A percentile compares a stretch with the other conserved stretches of the same genome.
Evolutionary conservation across 2,888 invertebrate species (phyloP).

Genomic region (Galeopsomyia nigrocyanea): DNA sequence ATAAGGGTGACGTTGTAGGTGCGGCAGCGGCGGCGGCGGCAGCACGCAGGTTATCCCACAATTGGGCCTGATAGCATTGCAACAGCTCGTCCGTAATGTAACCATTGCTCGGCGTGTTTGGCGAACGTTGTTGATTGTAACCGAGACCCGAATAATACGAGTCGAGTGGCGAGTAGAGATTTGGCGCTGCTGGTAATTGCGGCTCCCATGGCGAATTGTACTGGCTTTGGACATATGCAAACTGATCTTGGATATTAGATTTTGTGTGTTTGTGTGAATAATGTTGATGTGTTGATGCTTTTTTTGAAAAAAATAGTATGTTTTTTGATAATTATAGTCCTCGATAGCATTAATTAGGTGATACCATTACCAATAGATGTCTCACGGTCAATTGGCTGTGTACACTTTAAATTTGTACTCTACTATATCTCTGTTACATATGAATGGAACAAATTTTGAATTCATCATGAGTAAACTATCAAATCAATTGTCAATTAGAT

Average conservation of each 20-base stretch:
- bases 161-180: conserved; percentile 59
- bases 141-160: conserved; percentile 54
- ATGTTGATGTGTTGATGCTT: no score
- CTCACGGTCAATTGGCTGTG: background rate
- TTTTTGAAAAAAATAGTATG: no score
- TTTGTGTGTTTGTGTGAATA: no score
- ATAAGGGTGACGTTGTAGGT: background rate
- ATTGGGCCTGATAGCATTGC: conserved; percentile 68
- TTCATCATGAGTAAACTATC: no score
- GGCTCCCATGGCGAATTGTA: conserved; percentile 63
- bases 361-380: no score
- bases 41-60: conserved; percentile 63
- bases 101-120: background rate
- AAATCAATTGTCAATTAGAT: no score
- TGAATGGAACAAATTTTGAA: no score
- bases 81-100: conserved; percentile 47
- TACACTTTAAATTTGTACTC: background rate
- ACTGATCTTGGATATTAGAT: no score
- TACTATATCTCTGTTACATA: no score
- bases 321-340: no score
- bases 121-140: no score
- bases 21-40: background rate
- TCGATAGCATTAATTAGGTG: no score
- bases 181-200: conserved; percentile 57
- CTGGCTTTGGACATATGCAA: conserved; percentile 2